Evolutionary conservation across 2,113 vertebrate genomes (phyloP).

Genomic region (Vanacampus margaritifer): DNA sequence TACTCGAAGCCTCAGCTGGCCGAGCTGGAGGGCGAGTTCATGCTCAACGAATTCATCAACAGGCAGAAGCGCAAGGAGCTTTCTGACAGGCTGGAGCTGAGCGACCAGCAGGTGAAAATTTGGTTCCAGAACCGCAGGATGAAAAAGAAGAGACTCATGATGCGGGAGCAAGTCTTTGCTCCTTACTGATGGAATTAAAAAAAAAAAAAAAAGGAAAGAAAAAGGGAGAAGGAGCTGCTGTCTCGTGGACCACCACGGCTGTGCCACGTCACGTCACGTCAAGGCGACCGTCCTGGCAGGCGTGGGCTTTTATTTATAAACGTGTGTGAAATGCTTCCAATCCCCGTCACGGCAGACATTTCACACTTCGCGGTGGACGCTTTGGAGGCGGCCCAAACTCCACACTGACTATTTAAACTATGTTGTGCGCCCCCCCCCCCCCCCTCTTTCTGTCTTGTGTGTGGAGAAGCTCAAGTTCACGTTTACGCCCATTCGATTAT

Average conservation of each 20-base stretch:
- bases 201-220: neutral
- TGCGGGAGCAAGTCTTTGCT: constrained; percentile 84
- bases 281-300: neutral
- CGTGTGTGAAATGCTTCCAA: constrained; percentile 21
- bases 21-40: constrained; percentile 91
- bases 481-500: constrained; percentile 36
- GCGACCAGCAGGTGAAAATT: constrained; percentile 80
- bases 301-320: constrained; percentile 34
- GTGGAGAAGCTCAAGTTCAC: constrained; percentile 55
- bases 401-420: constrained; percentile 9
- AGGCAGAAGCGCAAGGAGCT: constrained; percentile 90
- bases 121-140: constrained; percentile 87
- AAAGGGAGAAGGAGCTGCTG: neutral
- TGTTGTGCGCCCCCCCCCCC: constrained; percentile 5
- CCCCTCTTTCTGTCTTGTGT: constrained; percentile 6
- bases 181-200: constrained; percentile 56
- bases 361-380: neutral
- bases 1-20: constrained; percentile 91
- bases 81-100: constrained; percentile 85
- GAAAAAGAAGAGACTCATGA: constrained; percentile 92
- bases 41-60: constrained; percentile 92
- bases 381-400: neutral
- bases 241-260: neutral
- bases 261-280: neutral
- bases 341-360: constrained; percentile 3